Evolutionary conservation across 2,797 vertebrate genomes (phyloP), one percentile per base, ranked within the genome.

Genomic region (Takifugu rubripes): DNA sequence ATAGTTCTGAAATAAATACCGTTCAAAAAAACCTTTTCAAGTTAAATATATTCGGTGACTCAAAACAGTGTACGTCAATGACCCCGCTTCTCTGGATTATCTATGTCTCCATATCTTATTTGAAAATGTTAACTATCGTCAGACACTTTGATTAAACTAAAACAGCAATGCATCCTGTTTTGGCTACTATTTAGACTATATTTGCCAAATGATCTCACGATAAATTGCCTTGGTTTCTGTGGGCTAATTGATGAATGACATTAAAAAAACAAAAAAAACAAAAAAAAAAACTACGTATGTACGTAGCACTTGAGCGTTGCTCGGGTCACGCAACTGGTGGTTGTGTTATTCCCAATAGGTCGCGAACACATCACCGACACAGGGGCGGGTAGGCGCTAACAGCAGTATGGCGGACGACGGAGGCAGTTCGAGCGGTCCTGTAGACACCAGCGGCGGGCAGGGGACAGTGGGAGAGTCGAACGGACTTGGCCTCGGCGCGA

Each of bases 331-430:
- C 72, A 79, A 72, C 78, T 59, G 24, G 65, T 73, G 64, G 52
- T 52, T 9, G 0, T n/a, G 21, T 16, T 5, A 0, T 66, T 49
- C 17, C 70, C 56, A 45, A 75, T 64, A 4, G 63, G 21, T 17
- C 64, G 1, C 79, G 82, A 86, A 87, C 54, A 79, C 77, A 64
- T 50, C 81, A 60, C 25, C 54, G 6, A 59, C 16, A 54, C 75
- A 79, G 75, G 82, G 75, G 87, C 86, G 90, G 86, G 88, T 84
- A 83, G 82, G 77, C 83, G 84, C 80, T 80, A 82, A 86, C 81
- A 75, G 88, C 90, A 92, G 91, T 87, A 93, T 92, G 92, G 92
- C 92, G 91, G 91, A 90, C 90, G 92, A 91, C 91, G 92, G 90
- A 85, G 89, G 89, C 84, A 89, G 81, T 84, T 89, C 75, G 79